phyloP scores from a whole-genome alignment of 2,113 vertebrate species.

The Meleagris gallopavo region DNA sequence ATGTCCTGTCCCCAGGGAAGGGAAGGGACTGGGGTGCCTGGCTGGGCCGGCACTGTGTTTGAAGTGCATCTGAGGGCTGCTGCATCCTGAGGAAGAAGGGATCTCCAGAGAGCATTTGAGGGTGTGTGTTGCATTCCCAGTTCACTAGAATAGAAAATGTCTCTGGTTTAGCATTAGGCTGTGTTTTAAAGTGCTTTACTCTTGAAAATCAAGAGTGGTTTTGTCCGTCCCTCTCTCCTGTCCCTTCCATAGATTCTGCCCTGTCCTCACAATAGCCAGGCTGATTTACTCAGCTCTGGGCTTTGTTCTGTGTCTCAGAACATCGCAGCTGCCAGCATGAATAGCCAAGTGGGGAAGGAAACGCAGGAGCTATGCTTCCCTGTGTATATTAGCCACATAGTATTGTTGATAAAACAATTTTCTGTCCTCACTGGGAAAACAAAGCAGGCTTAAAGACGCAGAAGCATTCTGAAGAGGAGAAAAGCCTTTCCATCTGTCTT shows the following conservation, averaged over 20 bases:
- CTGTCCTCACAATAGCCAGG: neutral
- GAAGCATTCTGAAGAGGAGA: neutral
- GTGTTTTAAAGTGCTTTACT: neutral
- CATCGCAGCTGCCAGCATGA: neutral
- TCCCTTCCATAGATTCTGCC: neutral
- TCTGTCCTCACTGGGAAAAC: neutral
- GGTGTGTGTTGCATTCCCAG: neutral
- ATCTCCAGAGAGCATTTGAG: neutral
- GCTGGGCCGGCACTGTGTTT: neutral
- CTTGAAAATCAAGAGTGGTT: neutral
- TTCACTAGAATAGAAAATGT: neutral
- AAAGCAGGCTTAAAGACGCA: neutral
- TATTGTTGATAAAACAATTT: neutral
- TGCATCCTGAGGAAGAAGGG: neutral
- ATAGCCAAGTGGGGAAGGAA: neutral
- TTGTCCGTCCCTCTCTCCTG: neutral
- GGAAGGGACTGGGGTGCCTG: neutral
- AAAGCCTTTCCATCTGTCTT: slow-evolving; percentile 45
- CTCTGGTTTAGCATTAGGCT: neutral
- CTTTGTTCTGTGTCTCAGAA: neutral
- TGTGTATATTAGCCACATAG: neutral
- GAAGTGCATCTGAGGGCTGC: neutral
- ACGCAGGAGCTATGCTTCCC: neutral
- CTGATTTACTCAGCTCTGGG: neutral
- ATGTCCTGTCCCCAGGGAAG: neutral